Percentiles rank a stretch among this genome's conserved stretches.
Evolutionary conservation across 2,797 vertebrate species (phyloP).

Genomic region (Pyrocephalus nanus): DNA sequence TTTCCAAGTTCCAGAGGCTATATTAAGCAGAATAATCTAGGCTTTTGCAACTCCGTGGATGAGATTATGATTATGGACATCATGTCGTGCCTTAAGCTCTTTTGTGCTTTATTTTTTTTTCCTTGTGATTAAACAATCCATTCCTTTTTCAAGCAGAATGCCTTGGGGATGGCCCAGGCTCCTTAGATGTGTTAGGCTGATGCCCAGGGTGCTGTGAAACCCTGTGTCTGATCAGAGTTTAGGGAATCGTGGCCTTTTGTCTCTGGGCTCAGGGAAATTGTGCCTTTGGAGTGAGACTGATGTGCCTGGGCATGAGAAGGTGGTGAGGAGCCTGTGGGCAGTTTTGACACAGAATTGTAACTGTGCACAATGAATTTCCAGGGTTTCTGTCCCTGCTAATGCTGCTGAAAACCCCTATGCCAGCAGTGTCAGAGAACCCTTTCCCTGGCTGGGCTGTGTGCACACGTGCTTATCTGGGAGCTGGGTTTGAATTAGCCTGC

Average conservation of each 20-base stretch:
- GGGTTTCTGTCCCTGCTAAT: background rate
- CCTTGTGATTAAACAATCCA: background rate
- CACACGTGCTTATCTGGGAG: slow-evolving; percentile 14
- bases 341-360: background rate
- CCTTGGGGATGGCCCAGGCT: background rate
- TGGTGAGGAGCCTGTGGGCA: background rate
- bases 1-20: background rate
- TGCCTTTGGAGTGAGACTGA: background rate
- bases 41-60: background rate
- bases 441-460: background rate
- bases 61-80: background rate
- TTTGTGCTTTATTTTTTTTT: background rate
- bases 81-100: background rate
- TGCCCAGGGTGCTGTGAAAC: background rate
- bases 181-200: background rate
- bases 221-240: background rate
- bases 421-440: background rate
- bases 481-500: slow-evolving; percentile 24
- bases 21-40: background rate
- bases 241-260: background rate
- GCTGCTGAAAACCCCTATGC: background rate
- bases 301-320: background rate
- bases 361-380: background rate
- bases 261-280: background rate
- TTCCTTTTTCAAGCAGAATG: background rate